Percentiles rank a stretch among this genome's conserved stretches.
Conservation (phyloP, 23 tunicate species). For the Clavelina lepadiformis region DNA sequence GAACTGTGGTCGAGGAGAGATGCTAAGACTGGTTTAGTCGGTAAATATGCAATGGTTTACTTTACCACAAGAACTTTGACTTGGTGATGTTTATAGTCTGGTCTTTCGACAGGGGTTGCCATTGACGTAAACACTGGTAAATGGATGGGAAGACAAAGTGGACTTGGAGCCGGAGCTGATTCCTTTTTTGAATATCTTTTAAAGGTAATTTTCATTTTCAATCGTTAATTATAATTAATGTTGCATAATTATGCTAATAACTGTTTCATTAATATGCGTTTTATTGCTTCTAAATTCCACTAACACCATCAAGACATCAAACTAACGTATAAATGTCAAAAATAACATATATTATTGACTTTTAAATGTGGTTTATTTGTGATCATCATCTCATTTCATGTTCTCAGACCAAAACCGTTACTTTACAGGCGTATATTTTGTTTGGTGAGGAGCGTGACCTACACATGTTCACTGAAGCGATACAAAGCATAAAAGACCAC, state of each 20-base stretch:
- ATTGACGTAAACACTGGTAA: conserved; percentile 75
- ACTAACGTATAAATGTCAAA: no score
- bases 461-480: conserved; percentile 67
- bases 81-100: neutral
- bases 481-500: conserved; percentile 58
- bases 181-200: conserved; percentile 92
- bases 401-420: no score
- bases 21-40: conserved; percentile 51
- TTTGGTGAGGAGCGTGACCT: conserved; percentile 68
- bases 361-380: no score
- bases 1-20: conserved; percentile 71
- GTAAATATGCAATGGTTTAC: conserved; percentile 12
- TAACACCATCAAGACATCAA: no score
- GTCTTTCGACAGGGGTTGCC: conserved; percentile 43
- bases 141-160: conserved; percentile 81
- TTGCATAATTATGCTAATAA: neutral
- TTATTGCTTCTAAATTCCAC: neutral
- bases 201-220: conserved; percentile 36
- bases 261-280: neutral
- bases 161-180: conserved; percentile 94
- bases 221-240: neutral
- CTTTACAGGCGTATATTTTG: conserved; percentile 61
- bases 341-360: no score
- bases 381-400: no score
- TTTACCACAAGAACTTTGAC: neutral